Conservation (phyloP, 2,797 vertebrate species). For the Poliocrania exsul region DNA sequence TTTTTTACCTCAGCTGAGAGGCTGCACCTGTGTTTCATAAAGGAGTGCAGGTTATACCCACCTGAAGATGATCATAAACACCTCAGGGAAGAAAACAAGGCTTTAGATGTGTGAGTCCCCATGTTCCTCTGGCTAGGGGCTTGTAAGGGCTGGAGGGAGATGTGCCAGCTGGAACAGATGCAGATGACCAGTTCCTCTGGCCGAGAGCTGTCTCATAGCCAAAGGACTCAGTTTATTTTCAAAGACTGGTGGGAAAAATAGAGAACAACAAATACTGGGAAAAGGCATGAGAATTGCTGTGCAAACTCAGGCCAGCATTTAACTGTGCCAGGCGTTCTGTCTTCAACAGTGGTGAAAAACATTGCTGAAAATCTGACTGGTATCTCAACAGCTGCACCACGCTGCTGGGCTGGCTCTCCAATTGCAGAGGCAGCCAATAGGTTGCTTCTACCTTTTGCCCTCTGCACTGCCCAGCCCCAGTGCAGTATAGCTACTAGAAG, state of each 20-base stretch:
- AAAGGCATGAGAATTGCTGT: background rate
- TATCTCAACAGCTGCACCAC: background rate
- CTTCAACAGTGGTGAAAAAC: background rate
- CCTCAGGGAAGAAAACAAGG: background rate
- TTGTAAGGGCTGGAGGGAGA: background rate
- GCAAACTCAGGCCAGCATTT: background rate
- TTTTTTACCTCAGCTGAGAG: background rate
- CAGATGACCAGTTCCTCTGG: background rate
- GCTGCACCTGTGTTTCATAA: background rate
- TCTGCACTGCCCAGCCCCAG: background rate
- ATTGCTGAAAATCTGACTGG: background rate
- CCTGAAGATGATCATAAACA: background rate
- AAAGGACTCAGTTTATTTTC: background rate
- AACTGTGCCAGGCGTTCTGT: fast-evolving
- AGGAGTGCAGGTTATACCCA: background rate
- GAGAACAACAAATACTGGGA: background rate
- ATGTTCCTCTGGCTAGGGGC: background rate
- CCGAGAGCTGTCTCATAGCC: background rate
- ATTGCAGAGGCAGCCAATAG: background rate
- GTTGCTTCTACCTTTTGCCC: background rate
- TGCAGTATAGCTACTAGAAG: background rate
- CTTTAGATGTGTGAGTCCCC: background rate
- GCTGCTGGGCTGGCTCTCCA: background rate
- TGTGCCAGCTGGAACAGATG: background rate
- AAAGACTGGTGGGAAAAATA: background rate